Conservation (phyloP, 2,888 invertebrate species). For the Incurvaria masculella region DNA sequence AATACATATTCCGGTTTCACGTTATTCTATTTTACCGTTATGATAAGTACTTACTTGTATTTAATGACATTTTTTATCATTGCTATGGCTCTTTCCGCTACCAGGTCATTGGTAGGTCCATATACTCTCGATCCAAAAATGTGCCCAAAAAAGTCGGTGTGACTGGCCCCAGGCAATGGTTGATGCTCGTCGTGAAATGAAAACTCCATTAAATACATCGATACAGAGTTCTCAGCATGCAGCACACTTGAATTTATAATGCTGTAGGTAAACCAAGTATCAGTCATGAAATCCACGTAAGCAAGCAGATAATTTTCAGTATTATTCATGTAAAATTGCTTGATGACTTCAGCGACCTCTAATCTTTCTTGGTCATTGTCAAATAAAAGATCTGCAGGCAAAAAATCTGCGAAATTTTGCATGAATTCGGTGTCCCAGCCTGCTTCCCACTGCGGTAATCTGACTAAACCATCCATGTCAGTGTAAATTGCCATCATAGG, state of each 20-base stretch:
- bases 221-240: not conserved
- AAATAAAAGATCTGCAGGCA: not conserved
- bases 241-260: not conserved
- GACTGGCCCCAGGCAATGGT: not conserved
- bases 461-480: constrained; percentile 1
- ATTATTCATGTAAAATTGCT: not conserved
- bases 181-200: not conserved
- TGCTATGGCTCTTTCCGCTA: too few relatives aligned
- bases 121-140: too few relatives aligned
- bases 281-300: constrained; percentile 2
- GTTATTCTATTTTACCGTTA: too few relatives aligned
- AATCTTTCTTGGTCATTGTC: not conserved
- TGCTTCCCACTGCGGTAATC: not conserved
- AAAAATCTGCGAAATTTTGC: not conserved
- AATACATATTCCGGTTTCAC: too few relatives aligned
- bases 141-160: constrained; percentile 3
- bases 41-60: too few relatives aligned
- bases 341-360: not conserved
- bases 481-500: constrained; percentile 1
- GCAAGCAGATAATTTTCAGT: not conserved
- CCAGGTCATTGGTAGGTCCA: too few relatives aligned
- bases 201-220: constrained; percentile 5
- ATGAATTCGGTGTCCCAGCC: not conserved
- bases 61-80: too few relatives aligned
- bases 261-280: not conserved